These are phyloP conservation scores for Palythoa grandiflora DNA, from an alignment of 92 coral and sea anemone species.

Conservation along the genomic window DNA sequence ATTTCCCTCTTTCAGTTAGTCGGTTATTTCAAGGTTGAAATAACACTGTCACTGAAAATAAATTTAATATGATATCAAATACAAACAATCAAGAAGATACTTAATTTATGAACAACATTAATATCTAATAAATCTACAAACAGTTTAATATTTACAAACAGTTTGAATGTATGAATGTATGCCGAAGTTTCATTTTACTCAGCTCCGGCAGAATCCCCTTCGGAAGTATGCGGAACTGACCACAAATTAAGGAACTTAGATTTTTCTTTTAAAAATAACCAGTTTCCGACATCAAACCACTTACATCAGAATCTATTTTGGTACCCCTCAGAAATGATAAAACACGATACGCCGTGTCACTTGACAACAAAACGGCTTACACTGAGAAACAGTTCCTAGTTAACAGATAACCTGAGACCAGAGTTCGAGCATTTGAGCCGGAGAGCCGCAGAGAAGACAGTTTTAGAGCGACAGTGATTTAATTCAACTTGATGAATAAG, in stretches of 20 bases:
- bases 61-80: too few species aligned
- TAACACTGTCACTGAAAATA: too few species aligned
- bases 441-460: too few species aligned
- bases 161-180: too few species aligned
- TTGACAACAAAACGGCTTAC: background rate
- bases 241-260: background rate
- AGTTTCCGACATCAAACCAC: background rate
- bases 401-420: background rate
- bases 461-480: background rate
- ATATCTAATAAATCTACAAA: too few species aligned
- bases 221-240: background rate
- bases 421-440: background rate
- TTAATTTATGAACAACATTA: too few species aligned
- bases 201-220: background rate
- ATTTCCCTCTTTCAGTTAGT: too few species aligned
- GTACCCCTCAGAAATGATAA: background rate
- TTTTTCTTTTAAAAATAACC: too few species aligned
- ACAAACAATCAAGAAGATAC: too few species aligned
- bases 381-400: background rate
- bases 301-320: background rate
- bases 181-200: too few species aligned
- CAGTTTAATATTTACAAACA: too few species aligned
- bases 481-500: background rate
- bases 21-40: too few species aligned
- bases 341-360: background rate